phyloP scores from a whole-genome alignment of 1,140 invertebrate genomes.

The Danaus melanippus region DNA sequence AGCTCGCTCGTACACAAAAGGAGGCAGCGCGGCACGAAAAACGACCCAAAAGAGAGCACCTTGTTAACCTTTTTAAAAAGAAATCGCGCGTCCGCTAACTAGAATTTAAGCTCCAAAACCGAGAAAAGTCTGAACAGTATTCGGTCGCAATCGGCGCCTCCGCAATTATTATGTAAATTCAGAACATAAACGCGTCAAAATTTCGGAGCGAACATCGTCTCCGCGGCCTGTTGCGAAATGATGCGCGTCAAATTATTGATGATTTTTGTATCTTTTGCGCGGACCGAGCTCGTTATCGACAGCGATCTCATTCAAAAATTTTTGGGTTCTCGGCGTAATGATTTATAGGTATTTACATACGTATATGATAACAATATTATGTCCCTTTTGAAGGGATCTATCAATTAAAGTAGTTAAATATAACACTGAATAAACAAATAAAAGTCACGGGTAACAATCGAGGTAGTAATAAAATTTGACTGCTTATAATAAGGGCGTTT shows the following conservation, averaged over 20 bases:
- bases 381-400: no score
- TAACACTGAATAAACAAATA: conserved; percentile 1
- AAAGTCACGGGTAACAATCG: conserved; percentile 52
- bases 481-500: conserved; percentile 62
- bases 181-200: conserved; percentile 47
- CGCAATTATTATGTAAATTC: conserved; percentile 67
- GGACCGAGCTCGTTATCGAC: conserved; percentile 12
- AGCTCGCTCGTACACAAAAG: conserved; percentile 69
- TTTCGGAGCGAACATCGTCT: conserved; percentile 35
- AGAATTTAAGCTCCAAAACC: conserved; percentile 70
- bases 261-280: conserved; percentile 32
- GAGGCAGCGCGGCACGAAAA: conserved; percentile 64
- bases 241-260: conserved; percentile 40
- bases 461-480: conserved; percentile 64
- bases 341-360: conserved; percentile 16
- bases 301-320: conserved; percentile 17
- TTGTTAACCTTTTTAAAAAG: conserved; percentile 71
- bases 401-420: no score
- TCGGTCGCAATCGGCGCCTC: conserved; percentile 52
- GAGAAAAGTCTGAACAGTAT: conserved; percentile 55
- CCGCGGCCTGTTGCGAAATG: conserved; percentile 34
- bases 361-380: no score
- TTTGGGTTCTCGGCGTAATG: not conserved
- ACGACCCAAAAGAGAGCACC: conserved; percentile 65
- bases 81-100: conserved; percentile 67